Base-by-base conservation (phyloP, 1,140 invertebrate species). In the Aporrectodea caliginosa region DNA sequence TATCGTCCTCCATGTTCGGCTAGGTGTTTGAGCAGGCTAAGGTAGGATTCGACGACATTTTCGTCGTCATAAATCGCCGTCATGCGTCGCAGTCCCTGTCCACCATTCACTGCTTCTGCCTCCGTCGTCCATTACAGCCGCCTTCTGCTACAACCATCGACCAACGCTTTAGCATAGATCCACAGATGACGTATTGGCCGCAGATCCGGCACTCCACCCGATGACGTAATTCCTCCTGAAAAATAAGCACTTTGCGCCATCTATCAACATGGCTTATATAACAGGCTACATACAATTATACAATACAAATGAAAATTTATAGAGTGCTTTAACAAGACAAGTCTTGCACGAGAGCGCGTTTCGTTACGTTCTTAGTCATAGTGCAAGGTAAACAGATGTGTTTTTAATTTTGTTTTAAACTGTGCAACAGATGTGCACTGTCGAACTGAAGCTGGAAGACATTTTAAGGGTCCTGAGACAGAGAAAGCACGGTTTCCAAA, bases 1-100 rank as follows among this genome's bases (percentile, higher is more conserved):
- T 68, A 69, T 73, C 76, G 31, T 84, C 84, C n/a, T 76, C 75
- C 43, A 58, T 58, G 6, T 58, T 22, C 43, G 6, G 22, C 43
- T 58, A 58, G 22, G 43, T 58, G 6, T 58, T 22, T 22, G 6
- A 22, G 6, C 22, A 22, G 43, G 6, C 6, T 12, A 6, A 22
- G 6, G 22, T 12, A 58, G 6, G 6, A 58, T 6, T 22, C 22
- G 43, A 58, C 43, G 6, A 22, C 43, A 58, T n/a, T 58, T 58
- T 58, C 43, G 43, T 58, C 43, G 43, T 58, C 43, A 22, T 58
- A 58, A 58, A 58, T 12, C 22, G 43, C 22, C 43, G 43, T 58
- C 43, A 58, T 58, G 6, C 43, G 22, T 58, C 43, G 43, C 22
- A 6, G 43, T 58, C 22, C 43, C 43, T 58, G 43, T 6, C 43